Evolutionary conservation across 2,113 vertebrate species (phyloP), one percentile per base, ranked within the genome.

Genomic region (Ibidorhyncha struthersii): DNA sequence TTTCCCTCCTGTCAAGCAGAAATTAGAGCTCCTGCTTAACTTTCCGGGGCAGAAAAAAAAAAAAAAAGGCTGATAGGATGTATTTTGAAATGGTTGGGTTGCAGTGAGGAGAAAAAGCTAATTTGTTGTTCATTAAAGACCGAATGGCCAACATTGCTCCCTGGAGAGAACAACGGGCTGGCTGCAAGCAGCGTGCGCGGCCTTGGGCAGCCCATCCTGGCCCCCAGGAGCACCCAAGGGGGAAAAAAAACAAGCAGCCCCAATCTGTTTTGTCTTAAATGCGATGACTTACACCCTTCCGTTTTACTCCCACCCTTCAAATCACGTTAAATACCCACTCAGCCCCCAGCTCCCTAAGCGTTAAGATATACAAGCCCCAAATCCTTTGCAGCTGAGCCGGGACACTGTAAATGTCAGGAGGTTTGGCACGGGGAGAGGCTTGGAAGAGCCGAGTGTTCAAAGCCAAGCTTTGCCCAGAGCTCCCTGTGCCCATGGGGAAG

Each of bases 401-500:
- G 83, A 50, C 16, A 3, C 72, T 36, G 30, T n/a, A 91, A 95
- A 94, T 67, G 26, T 74, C 83, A 67, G 76, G 80, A 89, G 73
- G 41, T 61, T 45, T 41, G 84, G 69, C 73, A 67, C 2, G 2
- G 61, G 65, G 14, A 53, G n/a, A 88, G 43, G 26, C 17, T 38
- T 2, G 15, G 89, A 49, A 53, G 36, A 63, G 56, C 63, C 0
- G 0, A 17, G 58, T 1, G 1, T 53, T 79, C 59, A 70, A 90
- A 89, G 62, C 38, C 0, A 0, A 62, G 66, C 65, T 91, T 73
- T 56, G 63, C 10, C 36, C 77, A 47, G 50, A 59, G 61, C 32
- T 71, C 40, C 12, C 49, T 1, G 0, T 2, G 3, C 29, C 69
- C 7, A 0, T 10, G 0, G 3, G 55, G 82, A 85, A 4, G 1